Evolutionary conservation across 30 jellyfish, hydroid and myxozoan species (phyloP).

Genomic region (Rhopilema esculentum): DNA sequence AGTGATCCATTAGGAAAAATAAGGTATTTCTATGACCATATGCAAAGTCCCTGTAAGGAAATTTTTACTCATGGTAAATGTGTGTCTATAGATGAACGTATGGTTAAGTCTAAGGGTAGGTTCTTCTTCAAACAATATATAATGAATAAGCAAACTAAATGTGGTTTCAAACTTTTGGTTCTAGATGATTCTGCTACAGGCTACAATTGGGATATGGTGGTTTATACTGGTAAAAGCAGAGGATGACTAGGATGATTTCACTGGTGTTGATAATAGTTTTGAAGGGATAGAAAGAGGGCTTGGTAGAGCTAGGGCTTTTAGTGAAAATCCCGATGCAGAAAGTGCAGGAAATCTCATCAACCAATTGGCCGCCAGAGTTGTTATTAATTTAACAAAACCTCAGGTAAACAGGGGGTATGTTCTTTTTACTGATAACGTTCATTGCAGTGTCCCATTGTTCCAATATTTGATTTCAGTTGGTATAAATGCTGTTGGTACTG

Average conservation of each 20-base stretch:
- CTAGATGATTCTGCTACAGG: slow-evolving; percentile 61
- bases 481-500: slow-evolving; percentile 29
- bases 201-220: slow-evolving; percentile 44
- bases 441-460: slow-evolving; percentile 35
- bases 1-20: slow-evolving; percentile 43
- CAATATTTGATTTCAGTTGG: slow-evolving; percentile 15
- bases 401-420: slow-evolving; percentile 39
- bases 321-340: neutral
- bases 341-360: slow-evolving; percentile 3
- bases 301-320: neutral
- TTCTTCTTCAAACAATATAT: slow-evolving; percentile 42
- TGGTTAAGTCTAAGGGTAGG: slow-evolving; percentile 63
- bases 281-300: slow-evolving; percentile 5
- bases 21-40: slow-evolving; percentile 6
- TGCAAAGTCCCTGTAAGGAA: slow-evolving; percentile 20
- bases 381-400: slow-evolving; percentile 9
- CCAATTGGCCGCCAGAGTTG: slow-evolving; percentile 44
- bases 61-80: slow-evolving; percentile 22
- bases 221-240: slow-evolving; percentile 42
- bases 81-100: slow-evolving; percentile 61
- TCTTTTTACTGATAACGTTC: slow-evolving; percentile 35
- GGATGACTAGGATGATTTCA: slow-evolving; percentile 20
- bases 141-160: slow-evolving; percentile 48
- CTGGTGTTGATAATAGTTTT: slow-evolving; percentile 2
- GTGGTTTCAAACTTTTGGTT: slow-evolving; percentile 63